These are phyloP conservation scores for Sphaerodactylus townsendi DNA, from an alignment of 2,113 vertebrate species.

Conservation along the genomic window DNA sequence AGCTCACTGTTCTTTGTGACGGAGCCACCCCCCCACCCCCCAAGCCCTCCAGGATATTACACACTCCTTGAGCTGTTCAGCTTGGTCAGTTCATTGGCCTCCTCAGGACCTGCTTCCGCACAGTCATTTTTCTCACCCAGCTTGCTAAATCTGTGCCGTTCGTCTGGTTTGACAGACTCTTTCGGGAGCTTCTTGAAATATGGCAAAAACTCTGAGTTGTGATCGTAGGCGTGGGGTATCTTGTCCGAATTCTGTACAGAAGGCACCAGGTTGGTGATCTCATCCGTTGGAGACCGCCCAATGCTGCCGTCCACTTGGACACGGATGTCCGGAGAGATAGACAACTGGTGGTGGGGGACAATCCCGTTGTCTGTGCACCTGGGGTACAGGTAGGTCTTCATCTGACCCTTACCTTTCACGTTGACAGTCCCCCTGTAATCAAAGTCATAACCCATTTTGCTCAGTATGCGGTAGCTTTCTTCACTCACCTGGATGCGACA, in stretches of 20 bases:
- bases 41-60: constrained; percentile 75
- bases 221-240: constrained; percentile 59
- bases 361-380: constrained; percentile 86
- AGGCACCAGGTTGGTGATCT: constrained; percentile 89
- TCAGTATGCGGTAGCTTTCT: constrained; percentile 91
- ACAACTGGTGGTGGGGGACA: constrained; percentile 82
- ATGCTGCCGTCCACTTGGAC: constrained; percentile 98
- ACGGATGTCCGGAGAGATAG: constrained; percentile 94
- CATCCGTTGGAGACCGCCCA: constrained; percentile 94
- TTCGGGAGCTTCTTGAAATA: constrained; percentile 68
- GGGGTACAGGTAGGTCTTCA: constrained; percentile 98
- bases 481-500: constrained; percentile 98
- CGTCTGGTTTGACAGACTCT: constrained; percentile 53
- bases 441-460: constrained; percentile 92
- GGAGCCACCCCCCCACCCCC: constrained; percentile 63
- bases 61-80: constrained; percentile 86
- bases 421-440: constrained; percentile 98
- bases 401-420: constrained; percentile 98
- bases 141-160: constrained; percentile 63
- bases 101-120: constrained; percentile 72
- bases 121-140: constrained; percentile 64
- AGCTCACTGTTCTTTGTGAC: constrained; percentile 62
- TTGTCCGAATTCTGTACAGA: constrained; percentile 73
- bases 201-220: constrained; percentile 50
- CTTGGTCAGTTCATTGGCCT: constrained; percentile 84